These are phyloP conservation scores for Cichlasoma orientale DNA, from an alignment of 2,797 vertebrate genomes.

Conservation along the genomic window DNA sequence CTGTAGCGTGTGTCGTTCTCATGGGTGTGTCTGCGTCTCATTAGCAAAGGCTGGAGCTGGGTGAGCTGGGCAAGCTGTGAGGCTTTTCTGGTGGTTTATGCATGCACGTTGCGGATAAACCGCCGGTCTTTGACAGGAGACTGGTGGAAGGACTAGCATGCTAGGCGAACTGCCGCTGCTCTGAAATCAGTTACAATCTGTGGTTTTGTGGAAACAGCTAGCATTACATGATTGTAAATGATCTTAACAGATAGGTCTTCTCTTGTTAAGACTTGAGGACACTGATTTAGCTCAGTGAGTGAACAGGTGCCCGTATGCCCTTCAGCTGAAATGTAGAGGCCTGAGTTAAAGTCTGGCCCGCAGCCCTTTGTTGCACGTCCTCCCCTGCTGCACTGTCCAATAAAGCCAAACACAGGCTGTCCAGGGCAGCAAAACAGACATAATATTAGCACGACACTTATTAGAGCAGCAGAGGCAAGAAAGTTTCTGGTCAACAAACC, in stretches of 20 bases:
- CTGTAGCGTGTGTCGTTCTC: neutral
- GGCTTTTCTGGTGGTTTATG: neutral
- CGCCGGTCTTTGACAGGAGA: neutral
- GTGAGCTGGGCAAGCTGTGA: neutral
- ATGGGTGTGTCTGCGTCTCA: neutral
- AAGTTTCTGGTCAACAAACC: constrained; percentile 28
- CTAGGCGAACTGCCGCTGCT: too few relatives aligned
- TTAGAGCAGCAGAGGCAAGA: neutral
- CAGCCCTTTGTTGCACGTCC: too few relatives aligned
- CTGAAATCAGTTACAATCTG: neutral
- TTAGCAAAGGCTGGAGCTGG: neutral
- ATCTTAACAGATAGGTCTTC: neutral
- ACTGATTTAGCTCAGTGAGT: too few relatives aligned
- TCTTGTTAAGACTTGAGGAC: neutral
- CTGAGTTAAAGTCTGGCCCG: too few relatives aligned
- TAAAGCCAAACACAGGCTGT: neutral
- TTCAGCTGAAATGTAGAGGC: too few relatives aligned
- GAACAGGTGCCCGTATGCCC: too few relatives aligned
- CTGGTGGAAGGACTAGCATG: neutral
- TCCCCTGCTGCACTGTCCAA: too few relatives aligned
- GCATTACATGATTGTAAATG: neutral
- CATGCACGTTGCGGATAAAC: neutral
- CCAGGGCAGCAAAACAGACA: neutral
- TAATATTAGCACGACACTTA: neutral
- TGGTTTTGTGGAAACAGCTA: neutral